Conservation (phyloP, 2,113 vertebrate species). For the Heloderma charlesbogerti region DNA sequence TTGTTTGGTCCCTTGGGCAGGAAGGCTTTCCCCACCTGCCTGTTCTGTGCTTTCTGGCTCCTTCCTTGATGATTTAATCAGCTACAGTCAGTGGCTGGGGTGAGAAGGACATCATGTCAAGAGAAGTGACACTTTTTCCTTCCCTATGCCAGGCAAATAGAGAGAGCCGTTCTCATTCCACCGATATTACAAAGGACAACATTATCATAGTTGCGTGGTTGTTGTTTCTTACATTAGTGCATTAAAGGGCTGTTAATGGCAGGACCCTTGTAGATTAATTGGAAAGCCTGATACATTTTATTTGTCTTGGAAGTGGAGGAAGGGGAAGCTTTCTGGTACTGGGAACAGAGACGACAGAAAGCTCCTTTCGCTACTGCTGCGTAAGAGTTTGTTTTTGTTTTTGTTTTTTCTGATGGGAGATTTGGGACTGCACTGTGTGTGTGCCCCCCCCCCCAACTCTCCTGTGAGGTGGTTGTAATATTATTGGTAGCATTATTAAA, state of each 20-base stretch:
- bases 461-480: too few relatives aligned
- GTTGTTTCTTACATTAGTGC: too few relatives aligned
- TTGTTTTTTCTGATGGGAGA: too few relatives aligned
- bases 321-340: neutral
- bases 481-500: too few relatives aligned
- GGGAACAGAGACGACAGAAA: neutral
- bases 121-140: neutral
- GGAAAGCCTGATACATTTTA: neutral
- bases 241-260: slow-evolving; percentile 9
- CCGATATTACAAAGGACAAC: neutral
- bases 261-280: slow-evolving; percentile 10
- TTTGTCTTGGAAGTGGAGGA: neutral
- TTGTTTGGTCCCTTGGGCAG: too few relatives aligned
- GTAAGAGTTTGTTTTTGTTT: too few relatives aligned
- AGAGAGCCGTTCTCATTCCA: neutral
- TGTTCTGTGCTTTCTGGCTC: too few relatives aligned
- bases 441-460: too few relatives aligned
- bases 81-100: neutral
- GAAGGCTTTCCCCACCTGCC: neutral
- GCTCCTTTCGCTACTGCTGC: too few relatives aligned
- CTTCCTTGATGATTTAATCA: neutral
- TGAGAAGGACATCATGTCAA: neutral
- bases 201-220: neutral
- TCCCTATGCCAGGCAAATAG: neutral
- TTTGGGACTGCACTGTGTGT: too few relatives aligned